These are phyloP conservation scores for Xenops minutus DNA, from an alignment of 2,797 vertebrate species.

Conservation along the genomic window DNA sequence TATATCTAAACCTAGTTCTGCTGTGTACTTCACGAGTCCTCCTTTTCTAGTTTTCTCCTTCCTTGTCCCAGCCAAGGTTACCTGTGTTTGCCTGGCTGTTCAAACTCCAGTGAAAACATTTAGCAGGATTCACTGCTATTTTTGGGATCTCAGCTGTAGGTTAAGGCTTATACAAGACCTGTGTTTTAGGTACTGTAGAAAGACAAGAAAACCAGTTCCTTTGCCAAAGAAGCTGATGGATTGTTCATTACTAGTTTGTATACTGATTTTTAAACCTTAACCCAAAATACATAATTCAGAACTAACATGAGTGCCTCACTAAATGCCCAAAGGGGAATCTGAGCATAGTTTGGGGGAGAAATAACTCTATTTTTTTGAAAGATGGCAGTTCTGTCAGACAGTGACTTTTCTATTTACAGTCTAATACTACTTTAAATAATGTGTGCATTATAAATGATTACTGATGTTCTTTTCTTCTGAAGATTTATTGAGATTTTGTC, in stretches of 20 bases:
- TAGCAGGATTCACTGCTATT: not conserved
- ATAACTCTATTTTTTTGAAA: not conserved
- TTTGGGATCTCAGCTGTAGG: not conserved
- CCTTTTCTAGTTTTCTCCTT: not conserved
- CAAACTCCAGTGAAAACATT: not conserved
- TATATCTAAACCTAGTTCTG: not conserved
- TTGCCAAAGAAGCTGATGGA: not conserved
- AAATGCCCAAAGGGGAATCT: not conserved
- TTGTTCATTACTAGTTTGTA: not conserved
- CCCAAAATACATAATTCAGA: not conserved
- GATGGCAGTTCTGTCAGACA: not conserved
- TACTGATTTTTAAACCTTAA: not conserved
- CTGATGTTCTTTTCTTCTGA: not conserved
- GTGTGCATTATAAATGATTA: not conserved
- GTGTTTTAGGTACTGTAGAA: not conserved
- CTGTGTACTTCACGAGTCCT: not conserved
- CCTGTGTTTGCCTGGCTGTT: not conserved
- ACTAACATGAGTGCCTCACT: not conserved
- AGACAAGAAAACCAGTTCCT: not conserved
- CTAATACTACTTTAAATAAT: not conserved
- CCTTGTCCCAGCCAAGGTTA: rapidly evolving
- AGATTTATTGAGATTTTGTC: not conserved
- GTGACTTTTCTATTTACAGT: not conserved
- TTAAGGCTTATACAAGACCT: not conserved
- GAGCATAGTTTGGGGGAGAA: not conserved